A percentile compares a stretch with the other conserved stretches of the same genome.
These are phyloP conservation scores for Genyomyrus donnyi DNA, from an alignment of 2,113 vertebrate species.

Conservation along the genomic window DNA sequence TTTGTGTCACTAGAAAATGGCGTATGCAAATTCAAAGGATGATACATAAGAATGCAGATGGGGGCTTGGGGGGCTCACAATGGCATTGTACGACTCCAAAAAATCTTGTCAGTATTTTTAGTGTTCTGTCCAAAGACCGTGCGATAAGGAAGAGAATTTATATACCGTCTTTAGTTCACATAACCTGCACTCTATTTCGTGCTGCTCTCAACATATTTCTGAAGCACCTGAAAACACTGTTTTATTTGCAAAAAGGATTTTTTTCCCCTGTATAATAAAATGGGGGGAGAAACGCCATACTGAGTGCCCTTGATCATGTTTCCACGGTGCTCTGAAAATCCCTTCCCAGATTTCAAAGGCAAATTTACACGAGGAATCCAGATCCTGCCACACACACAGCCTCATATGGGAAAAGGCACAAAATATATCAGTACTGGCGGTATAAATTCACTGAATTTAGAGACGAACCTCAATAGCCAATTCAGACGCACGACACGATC, in stretches of 20 bases:
- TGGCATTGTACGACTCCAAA: constrained; percentile 22
- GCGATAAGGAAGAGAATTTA: neutral
- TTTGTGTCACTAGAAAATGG: neutral
- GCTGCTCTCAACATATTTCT: neutral
- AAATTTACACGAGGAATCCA: neutral
- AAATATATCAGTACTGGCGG: neutral
- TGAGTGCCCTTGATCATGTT: neutral
- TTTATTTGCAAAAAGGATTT: neutral
- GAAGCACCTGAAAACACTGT: neutral
- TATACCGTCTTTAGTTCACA: constrained; percentile 23
- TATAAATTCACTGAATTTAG: neutral
- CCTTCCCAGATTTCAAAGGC: neutral
- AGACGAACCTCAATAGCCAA: neutral
- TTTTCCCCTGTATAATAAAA: neutral
- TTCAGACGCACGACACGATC: neutral
- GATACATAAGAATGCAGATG: constrained; percentile 26
- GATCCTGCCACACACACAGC: neutral
- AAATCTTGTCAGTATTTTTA: constrained; percentile 41
- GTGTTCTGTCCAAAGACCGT: neutral
- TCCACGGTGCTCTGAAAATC: neutral
- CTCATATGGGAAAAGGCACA: neutral
- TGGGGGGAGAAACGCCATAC: neutral
- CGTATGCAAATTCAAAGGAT: constrained; percentile 26
- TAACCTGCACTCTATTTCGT: constrained; percentile 14
- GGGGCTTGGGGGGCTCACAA: constrained; percentile 13